Evolutionary conservation across 1,140 invertebrate genomes (phyloP).

Genomic region (Archivesica marissinica): DNA sequence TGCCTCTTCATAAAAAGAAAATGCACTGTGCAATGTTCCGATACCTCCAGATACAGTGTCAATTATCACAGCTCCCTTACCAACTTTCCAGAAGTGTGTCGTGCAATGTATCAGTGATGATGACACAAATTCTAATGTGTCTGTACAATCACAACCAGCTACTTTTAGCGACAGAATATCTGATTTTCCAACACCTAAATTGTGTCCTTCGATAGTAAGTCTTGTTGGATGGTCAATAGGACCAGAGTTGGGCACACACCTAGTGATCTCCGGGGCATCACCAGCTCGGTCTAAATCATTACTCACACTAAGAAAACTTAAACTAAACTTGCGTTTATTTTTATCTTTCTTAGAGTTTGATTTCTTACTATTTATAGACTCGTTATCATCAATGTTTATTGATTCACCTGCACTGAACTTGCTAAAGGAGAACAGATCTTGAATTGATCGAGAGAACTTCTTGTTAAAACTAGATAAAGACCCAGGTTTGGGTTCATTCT

Average conservation of each 20-base stretch:
- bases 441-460: conserved; percentile 78
- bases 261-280: conserved; percentile 74
- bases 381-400: conserved; percentile 51
- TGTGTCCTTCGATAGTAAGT: conserved; percentile 75
- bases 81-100: conserved; percentile 74
- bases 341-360: conserved; percentile 26
- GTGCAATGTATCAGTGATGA: conserved; percentile 75
- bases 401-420: conserved; percentile 58
- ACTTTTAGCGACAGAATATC: conserved; percentile 80
- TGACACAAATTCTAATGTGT: conserved; percentile 80
- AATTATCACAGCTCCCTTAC: conserved; percentile 78
- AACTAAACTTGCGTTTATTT: conserved; percentile 44
- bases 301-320: conserved; percentile 70
- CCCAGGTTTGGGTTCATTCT: conserved; percentile 67
- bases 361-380: conserved; percentile 65
- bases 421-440: conserved; percentile 76
- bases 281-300: conserved; percentile 69
- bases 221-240: conserved; percentile 75
- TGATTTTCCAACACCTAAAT: conserved; percentile 77
- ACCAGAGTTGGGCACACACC: conserved; percentile 77
- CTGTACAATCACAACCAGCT: conserved; percentile 78
- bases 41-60: conserved; percentile 81
- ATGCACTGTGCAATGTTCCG: conserved; percentile 74
- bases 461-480: conserved; percentile 78
- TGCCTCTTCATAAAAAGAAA: conserved; percentile 72